Evolutionary conservation across 2,888 invertebrate species (phyloP).

Genomic region (Acanthococcus lagerstroemiae): DNA sequence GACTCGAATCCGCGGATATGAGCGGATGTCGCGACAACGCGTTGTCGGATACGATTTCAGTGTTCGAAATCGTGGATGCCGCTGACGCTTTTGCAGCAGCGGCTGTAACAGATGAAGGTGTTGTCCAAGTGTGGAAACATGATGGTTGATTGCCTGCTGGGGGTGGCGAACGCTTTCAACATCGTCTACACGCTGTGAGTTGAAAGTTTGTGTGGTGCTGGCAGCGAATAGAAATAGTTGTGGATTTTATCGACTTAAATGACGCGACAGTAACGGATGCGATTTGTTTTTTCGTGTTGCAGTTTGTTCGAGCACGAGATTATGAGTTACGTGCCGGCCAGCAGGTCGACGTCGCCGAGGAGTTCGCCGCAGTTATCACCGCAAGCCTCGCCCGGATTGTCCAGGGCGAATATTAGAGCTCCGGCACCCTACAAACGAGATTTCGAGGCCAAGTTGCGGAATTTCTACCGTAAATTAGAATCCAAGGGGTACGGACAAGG

Average conservation of each 20-base stretch:
- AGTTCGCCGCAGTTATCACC: constrained; percentile 58
- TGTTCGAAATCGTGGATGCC: no score
- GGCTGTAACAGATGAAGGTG: background rate
- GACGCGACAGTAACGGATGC: no score
- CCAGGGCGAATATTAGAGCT: constrained; percentile 60
- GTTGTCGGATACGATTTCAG: background rate
- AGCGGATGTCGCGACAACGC: background rate
- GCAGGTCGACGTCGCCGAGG: constrained; percentile 45
- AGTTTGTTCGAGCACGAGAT: constrained; percentile 97
- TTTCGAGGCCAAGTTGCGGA: constrained; percentile 88
- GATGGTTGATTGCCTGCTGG: constrained; percentile 2
- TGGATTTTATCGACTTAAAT: background rate
- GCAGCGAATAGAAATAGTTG: background rate
- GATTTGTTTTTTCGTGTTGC: constrained; percentile 42
- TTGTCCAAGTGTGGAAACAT: background rate
- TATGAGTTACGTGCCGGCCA: constrained; percentile 86
- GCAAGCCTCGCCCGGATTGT: constrained; percentile 68
- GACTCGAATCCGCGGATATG: no score
- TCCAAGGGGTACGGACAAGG: constrained; percentile 96
- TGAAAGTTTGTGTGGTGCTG: background rate
- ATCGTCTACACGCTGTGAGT: constrained; percentile 21
- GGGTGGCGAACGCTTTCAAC: constrained; percentile 12
- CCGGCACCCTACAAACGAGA: constrained; percentile 86
- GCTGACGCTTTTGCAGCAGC: no score
- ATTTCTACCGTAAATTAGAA: constrained; percentile 89